phyloP scores from a whole-genome alignment of 2,888 invertebrate genomes.

The Sarcophaga carnaria region DNA sequence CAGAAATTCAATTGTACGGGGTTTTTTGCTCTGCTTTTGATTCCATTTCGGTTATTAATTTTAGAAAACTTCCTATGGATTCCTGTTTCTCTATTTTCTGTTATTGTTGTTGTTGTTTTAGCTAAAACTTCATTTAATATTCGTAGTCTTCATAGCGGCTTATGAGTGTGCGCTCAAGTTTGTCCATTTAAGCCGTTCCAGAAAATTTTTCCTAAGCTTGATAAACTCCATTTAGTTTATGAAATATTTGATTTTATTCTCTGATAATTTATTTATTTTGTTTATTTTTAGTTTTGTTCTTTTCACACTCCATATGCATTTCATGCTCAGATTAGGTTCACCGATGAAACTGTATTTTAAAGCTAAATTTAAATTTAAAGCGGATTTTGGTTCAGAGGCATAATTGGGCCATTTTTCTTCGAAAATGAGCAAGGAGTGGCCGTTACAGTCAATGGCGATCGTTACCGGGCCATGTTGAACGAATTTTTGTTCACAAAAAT shows the following conservation, averaged over 20 bases:
- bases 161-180: background rate
- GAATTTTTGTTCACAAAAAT: too few species aligned
- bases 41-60: slow-evolving; percentile 7
- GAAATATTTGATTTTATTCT: background rate
- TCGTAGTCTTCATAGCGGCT: too few species aligned
- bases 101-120: background rate
- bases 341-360: background rate
- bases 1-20: slow-evolving; percentile 30
- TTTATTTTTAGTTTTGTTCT: too few species aligned
- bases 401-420: too few species aligned
- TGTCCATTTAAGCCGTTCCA: background rate
- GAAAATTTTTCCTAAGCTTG: background rate
- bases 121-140: too few species aligned
- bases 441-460: too few species aligned
- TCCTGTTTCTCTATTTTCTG: background rate
- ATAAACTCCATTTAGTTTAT: background rate
- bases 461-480: too few species aligned
- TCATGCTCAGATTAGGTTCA: background rate
- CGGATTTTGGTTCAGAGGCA: too few species aligned
- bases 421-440: too few species aligned
- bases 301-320: too few species aligned
- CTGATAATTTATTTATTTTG: background rate
- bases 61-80: slow-evolving; percentile 17
- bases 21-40: background rate
- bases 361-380: too few species aligned